phyloP scores from a whole-genome alignment of 2,888 invertebrate genomes.

The Clostera curtula region DNA sequence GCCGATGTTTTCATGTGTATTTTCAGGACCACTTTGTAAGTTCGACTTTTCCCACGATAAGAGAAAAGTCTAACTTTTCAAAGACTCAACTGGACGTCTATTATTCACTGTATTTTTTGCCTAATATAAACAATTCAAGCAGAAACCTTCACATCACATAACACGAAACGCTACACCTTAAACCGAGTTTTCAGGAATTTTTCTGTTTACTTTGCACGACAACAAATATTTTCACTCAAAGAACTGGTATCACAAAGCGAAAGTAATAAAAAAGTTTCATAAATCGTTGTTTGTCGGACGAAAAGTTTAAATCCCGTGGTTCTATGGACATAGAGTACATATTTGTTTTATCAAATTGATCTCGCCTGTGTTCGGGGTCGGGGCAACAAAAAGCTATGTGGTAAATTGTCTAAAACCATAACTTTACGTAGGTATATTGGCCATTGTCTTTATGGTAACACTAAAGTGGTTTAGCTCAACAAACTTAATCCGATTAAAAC shows the following conservation, averaged over 20 bases:
- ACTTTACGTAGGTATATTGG: too few species aligned
- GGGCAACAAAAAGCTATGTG: slow-evolving; percentile 35
- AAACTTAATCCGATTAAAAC: slow-evolving; percentile 64
- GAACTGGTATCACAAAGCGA: slow-evolving; percentile 7
- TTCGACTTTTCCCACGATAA: too few species aligned
- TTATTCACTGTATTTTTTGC: too few species aligned
- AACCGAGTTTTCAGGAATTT: slow-evolving; percentile 4
- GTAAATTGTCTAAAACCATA: too few species aligned
- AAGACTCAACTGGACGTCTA: too few species aligned
- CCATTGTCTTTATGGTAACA: too few species aligned
- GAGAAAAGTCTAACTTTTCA: too few species aligned
- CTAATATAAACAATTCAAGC: too few species aligned
- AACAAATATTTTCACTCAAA: slow-evolving; percentile 8
- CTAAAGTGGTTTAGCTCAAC: too few species aligned
- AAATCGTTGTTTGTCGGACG: slow-evolving; percentile 11
- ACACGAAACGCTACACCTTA: too few species aligned
- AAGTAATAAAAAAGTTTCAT: slow-evolving; percentile 14
- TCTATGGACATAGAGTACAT: slow-evolving; percentile 17
- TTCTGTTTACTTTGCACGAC: slow-evolving; percentile 11
- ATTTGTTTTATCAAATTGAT: slow-evolving; percentile 27
- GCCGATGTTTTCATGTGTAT: too few species aligned
- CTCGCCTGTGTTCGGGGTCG: slow-evolving; percentile 28
- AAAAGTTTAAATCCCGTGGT: slow-evolving; percentile 13
- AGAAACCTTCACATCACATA: slow-evolving; percentile 1
- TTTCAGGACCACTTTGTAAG: too few species aligned